Conservation (phyloP, 1,140 invertebrate genomes). For the Calephelis virginiensis region DNA sequence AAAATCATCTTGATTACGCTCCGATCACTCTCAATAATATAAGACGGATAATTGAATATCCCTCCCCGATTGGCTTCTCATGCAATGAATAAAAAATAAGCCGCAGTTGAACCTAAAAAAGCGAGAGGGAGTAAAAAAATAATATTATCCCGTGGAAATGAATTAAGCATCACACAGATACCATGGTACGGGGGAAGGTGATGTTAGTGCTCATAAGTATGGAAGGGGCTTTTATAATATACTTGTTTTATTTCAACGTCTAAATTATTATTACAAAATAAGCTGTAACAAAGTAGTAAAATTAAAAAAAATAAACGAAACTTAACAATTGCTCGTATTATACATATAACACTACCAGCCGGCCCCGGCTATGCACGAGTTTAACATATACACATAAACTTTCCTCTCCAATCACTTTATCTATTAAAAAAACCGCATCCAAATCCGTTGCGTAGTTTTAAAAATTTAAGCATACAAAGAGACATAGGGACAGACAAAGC, state of each 20-base stretch:
- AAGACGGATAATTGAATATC: constrained; percentile 58
- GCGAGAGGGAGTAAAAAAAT: constrained; percentile 74
- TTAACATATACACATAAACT: no score
- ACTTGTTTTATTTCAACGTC: neutral
- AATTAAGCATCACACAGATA: constrained; percentile 74
- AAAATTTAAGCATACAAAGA: no score
- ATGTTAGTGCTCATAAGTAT: constrained; percentile 27
- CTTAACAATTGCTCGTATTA: no score
- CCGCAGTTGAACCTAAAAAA: constrained; percentile 63
- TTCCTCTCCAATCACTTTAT: no score
- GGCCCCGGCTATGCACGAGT: no score
- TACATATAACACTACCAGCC: no score
- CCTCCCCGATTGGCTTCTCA: constrained; percentile 52
- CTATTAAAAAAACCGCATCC: no score
- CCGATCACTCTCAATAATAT: constrained; percentile 51
- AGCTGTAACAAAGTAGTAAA: no score
- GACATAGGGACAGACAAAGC: no score
- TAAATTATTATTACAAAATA: no score
- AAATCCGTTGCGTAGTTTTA: no score
- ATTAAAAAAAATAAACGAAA: no score
- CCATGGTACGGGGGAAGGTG: constrained; percentile 47
- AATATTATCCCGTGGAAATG: constrained; percentile 77
- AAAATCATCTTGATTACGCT: constrained; percentile 54
- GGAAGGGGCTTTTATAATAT: constrained; percentile 34
- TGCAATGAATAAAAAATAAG: constrained; percentile 76